Evolutionary conservation across 1,140 invertebrate genomes (phyloP).

Genomic region (Caenorhabditis briggsae): DNA sequence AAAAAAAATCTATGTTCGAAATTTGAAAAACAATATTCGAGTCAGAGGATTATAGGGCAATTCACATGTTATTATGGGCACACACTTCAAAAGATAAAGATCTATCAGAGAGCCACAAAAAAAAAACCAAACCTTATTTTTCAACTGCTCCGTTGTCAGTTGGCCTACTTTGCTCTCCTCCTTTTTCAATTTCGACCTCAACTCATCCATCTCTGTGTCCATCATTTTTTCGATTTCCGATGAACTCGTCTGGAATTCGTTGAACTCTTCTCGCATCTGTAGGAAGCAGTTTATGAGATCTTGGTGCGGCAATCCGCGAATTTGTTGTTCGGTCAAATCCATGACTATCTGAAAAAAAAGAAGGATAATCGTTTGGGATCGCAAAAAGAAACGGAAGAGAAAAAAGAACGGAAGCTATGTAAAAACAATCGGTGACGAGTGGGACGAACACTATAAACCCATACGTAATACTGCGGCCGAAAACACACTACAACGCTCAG

Average conservation of each 20-base stretch:
- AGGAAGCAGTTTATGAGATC: constrained; percentile 1
- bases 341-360: background rate
- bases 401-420: background rate
- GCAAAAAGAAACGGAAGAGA: background rate
- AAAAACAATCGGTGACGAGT: too few species aligned
- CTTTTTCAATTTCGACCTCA: background rate
- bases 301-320: background rate
- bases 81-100: too few species aligned
- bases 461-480: background rate
- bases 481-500: constrained; percentile 14
- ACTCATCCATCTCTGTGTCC: constrained; percentile 22
- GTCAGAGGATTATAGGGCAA: too few species aligned
- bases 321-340: constrained; percentile 14
- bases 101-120: too few species aligned
- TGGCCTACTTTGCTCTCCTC: background rate
- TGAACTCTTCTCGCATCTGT: constrained; percentile 31
- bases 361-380: background rate
- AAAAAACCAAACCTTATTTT: constrained; percentile 8
- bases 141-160: constrained; percentile 2
- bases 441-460: background rate
- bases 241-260: constrained; percentile 37
- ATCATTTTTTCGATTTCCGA: constrained; percentile 46
- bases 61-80: too few species aligned
- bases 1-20: background rate
- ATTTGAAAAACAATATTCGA: too few species aligned